Base-by-base conservation (phyloP, 2,888 invertebrate species). In the Watsonalla binaria region DNA sequence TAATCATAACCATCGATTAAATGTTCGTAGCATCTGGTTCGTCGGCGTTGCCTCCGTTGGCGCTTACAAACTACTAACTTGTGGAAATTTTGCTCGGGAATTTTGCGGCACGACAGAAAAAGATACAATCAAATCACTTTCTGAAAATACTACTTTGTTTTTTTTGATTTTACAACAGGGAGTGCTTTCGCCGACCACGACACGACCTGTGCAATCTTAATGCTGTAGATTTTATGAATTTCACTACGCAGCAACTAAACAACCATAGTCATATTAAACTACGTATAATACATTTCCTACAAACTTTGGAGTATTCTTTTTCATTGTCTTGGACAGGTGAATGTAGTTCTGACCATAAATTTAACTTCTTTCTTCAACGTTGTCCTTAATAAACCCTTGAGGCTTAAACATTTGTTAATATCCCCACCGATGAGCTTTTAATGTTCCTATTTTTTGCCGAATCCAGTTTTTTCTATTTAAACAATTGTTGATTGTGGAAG, bases 351-450 rank as follows among this genome's bases (percentile, higher is more conserved):
- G 55, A 70, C 70, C 71, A 64, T 66, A 56, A 66, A 66, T 59
- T 62, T 53, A 53, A 45, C 53, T 45, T 50, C 59, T 65, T 63
- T 59, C 62, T 64, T 68, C 67, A 63, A 59, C 63, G 56, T 54
- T 50, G 51, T n/a, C 57, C 65, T 65, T 84, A 84, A 86, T 82
- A 76, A 84, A 74, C 62, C 70, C 68, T 42, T 42, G 11, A 42
- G 11, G 11, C 42, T 76, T 80, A 78, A 85, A 77, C 80, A 82
- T 84, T 84, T 77, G 83, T 84, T 86, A 84, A 85, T 86, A 76
- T 65, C 68, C 59, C 63, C 61, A 70, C 71, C 69, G 65, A 84
- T 86, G 81, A 70, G 65, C 82, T 85, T 86, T 87, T 87, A 86
- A 89, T 89, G 82, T 72, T 55, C 60, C 57, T 51, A 58, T 70